Conservation (phyloP, 2,888 invertebrate species). For the Cryptocheilus praepositus region DNA sequence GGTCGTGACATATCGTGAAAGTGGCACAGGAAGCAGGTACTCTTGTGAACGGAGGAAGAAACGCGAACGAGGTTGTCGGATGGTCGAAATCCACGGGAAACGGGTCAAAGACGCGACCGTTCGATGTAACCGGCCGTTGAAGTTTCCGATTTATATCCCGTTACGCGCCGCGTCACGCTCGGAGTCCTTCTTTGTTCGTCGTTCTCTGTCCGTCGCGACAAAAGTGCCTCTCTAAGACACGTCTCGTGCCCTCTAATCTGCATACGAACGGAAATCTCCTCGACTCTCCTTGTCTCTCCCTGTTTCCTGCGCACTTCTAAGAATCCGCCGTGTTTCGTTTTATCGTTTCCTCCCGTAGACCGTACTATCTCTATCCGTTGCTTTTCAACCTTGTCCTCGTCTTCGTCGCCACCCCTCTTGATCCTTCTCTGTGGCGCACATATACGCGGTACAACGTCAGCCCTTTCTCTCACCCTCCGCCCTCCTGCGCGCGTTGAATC, state of each 20-base stretch:
- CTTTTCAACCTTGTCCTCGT: too few species aligned
- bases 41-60: background rate
- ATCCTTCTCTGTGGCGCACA: background rate
- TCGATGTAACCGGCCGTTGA: conserved; percentile 45
- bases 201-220: conserved; percentile 15
- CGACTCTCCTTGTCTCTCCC: conserved; percentile 34
- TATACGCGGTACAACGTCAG: conserved; percentile 11
- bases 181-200: too few species aligned
- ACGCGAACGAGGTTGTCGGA: too few species aligned
- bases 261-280: conserved; percentile 29
- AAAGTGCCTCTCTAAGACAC: conserved; percentile 43
- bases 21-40: background rate
- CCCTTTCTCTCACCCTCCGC: background rate
- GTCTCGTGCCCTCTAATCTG: conserved; percentile 48
- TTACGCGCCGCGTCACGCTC: conserved; percentile 22
- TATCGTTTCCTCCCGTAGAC: background rate
- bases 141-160: conserved; percentile 49
- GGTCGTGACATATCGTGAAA: too few species aligned
- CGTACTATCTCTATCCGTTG: background rate
- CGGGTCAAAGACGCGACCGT: conserved; percentile 11
- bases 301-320: too few species aligned
- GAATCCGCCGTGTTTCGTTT: too few species aligned
- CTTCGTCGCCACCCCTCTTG: too few species aligned
- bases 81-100: too few species aligned
- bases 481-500: background rate